Percentiles rank a stretch among this genome's conserved stretches.
phyloP scores from a whole-genome alignment of 1,140 invertebrate species.

The Homarus americanus region DNA sequence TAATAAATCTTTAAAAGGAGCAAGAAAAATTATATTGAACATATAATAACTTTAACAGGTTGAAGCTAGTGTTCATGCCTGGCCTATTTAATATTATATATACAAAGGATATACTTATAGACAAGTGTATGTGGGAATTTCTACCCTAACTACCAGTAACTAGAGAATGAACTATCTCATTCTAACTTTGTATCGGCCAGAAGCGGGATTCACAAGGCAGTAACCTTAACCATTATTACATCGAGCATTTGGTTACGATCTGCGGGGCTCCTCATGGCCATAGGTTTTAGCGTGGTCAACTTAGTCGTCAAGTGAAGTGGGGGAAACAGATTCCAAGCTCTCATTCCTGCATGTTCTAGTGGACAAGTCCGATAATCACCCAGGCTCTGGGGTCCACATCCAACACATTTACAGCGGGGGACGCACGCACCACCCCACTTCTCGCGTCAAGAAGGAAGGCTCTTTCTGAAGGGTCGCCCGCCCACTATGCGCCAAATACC shows the following conservation, averaged over 20 bases:
- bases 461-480: neutral
- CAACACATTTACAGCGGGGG: constrained; percentile 23
- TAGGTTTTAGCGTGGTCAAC: constrained; percentile 33
- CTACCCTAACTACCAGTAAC: constrained; percentile 13
- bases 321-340: neutral
- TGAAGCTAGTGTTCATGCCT: too few species aligned
- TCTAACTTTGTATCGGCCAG: constrained; percentile 35
- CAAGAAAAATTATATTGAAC: too few species aligned
- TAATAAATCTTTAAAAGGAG: too few species aligned
- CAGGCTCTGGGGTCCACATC: constrained; percentile 24
- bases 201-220: constrained; percentile 8
- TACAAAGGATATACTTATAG: too few species aligned
- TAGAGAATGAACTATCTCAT: constrained; percentile 30
- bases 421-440: neutral
- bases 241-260: constrained; percentile 21
- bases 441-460: constrained; percentile 29
- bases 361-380: constrained; percentile 56
- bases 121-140: neutral
- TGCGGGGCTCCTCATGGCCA: constrained; percentile 14
- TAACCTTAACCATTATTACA: constrained; percentile 49
- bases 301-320: constrained; percentile 2
- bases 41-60: too few species aligned
- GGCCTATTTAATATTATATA: too few species aligned
- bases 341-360: constrained; percentile 46
- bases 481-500: constrained; percentile 24